These are phyloP conservation scores for Heliconius himera DNA, from an alignment of 1,140 invertebrate genomes.

Conservation along the genomic window DNA sequence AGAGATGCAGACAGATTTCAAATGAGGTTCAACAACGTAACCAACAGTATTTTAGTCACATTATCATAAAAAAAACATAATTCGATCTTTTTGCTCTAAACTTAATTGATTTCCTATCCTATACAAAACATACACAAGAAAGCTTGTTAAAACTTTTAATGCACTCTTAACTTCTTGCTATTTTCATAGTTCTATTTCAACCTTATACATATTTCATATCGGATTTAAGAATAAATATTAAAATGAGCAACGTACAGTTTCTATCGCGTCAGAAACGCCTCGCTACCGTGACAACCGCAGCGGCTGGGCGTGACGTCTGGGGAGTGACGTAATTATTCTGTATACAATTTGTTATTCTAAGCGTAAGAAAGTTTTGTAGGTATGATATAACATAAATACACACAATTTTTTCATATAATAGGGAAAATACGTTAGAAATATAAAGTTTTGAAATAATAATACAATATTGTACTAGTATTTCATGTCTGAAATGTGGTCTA, in stretches of 20 bases:
- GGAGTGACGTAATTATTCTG: slow-evolving; percentile 9
- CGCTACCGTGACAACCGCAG: slow-evolving; percentile 5
- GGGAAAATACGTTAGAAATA: too few relatives aligned
- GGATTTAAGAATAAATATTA: slow-evolving; percentile 13
- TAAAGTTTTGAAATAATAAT: too few relatives aligned
- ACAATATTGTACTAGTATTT: too few relatives aligned
- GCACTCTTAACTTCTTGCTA: neutral
- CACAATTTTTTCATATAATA: too few relatives aligned
- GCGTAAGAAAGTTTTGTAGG: neutral
- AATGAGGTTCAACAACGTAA: too few relatives aligned
- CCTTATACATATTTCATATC: slow-evolving; percentile 3
- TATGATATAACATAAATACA: neutral
- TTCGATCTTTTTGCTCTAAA: too few relatives aligned
- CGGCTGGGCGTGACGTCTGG: slow-evolving; percentile 10
- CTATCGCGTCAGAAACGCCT: slow-evolving; percentile 10
- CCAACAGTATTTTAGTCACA: too few relatives aligned
- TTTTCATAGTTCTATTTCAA: slow-evolving; percentile 11
- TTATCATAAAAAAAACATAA: too few relatives aligned
- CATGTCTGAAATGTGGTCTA: too few relatives aligned
- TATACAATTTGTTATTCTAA: slow-evolving; percentile 5
- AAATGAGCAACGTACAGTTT: slow-evolving; percentile 11
- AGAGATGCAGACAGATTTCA: too few relatives aligned
- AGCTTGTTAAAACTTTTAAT: neutral
- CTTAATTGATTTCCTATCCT: too few relatives aligned
- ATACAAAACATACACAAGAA: neutral